phyloP scores from a whole-genome alignment of 2,888 invertebrate species.

The Drosophila eohydei region DNA sequence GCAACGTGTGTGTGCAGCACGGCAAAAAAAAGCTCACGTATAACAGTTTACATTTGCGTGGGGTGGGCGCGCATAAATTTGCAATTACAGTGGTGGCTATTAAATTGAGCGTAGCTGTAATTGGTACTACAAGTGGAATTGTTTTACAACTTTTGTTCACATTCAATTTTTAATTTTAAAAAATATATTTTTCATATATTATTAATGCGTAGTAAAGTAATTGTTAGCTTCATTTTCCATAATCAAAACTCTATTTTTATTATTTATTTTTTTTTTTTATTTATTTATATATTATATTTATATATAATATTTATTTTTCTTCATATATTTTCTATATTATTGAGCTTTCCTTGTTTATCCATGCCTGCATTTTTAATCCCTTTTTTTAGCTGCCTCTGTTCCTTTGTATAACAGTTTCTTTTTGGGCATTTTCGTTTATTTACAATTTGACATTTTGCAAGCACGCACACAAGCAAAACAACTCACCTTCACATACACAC shows the following conservation, averaged over 20 bases:
- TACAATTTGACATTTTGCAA: conserved; percentile 78
- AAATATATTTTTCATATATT: no score
- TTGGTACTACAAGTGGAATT: background rate
- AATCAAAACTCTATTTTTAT: no score
- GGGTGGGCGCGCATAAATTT: conserved; percentile 36
- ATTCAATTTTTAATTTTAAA: no score
- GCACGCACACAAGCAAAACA: conserved; percentile 43
- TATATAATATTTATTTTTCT: background rate
- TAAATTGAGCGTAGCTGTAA: background rate
- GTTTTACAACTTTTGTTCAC: background rate
- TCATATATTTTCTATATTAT: background rate
- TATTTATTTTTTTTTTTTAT: background rate
- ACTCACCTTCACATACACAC: conserved; percentile 67
- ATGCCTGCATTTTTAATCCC: background rate
- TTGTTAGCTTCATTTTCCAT: no score
- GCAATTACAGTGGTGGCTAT: conserved; percentile 27
- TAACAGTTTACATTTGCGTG: conserved; percentile 42
- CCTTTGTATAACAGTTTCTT: conserved; percentile 64
- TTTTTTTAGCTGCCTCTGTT: conserved; percentile 32
- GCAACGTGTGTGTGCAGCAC: conserved; percentile 50
- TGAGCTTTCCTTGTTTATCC: background rate
- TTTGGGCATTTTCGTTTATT: conserved; percentile 71
- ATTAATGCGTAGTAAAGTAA: background rate
- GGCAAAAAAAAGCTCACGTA: conserved; percentile 40
- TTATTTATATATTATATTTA: background rate